Evolutionary conservation across 2,888 invertebrate genomes (phyloP).

Genomic region (Diadegma fenestrale): DNA sequence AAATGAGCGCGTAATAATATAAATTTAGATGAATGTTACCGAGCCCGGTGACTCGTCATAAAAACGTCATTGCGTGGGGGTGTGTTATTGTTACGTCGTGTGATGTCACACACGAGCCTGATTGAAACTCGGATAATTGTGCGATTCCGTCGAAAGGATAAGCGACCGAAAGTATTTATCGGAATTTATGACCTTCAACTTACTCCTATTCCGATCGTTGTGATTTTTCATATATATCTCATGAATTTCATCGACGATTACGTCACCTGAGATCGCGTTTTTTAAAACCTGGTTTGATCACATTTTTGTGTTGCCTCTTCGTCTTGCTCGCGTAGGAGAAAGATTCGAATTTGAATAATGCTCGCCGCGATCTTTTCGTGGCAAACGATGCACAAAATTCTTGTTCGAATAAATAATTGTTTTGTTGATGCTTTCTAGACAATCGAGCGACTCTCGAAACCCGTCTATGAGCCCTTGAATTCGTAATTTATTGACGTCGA

Average conservation of each 20-base stretch:
- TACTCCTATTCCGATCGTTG: background rate
- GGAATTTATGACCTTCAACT: background rate
- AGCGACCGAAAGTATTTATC: background rate
- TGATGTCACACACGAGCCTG: slow-evolving; percentile 51
- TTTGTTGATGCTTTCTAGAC: background rate
- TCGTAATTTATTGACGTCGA: background rate
- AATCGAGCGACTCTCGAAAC: background rate
- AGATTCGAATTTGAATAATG: background rate
- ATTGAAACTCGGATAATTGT: background rate
- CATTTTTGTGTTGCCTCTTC: background rate
- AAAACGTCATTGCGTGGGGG: slow-evolving; percentile 42
- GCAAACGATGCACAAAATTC: background rate
- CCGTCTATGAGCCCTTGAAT: background rate
- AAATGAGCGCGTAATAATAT: slow-evolving; percentile 43
- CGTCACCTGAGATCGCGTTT: slow-evolving; percentile 10
- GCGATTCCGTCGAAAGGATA: background rate
- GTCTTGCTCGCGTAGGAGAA: background rate
- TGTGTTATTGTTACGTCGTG: slow-evolving; percentile 27
- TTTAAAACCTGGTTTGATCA: background rate
- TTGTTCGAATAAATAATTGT: background rate
- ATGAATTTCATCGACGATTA: slow-evolving; percentile 6
- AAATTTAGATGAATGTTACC: slow-evolving; percentile 54
- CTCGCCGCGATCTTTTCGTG: background rate
- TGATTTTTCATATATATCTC: background rate
- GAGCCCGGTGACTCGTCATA: slow-evolving; percentile 8